Evolutionary conservation across 2,797 vertebrate species (phyloP), one percentile per base, ranked within the genome.

Genomic region (Chelidonichthys spinosus): DNA sequence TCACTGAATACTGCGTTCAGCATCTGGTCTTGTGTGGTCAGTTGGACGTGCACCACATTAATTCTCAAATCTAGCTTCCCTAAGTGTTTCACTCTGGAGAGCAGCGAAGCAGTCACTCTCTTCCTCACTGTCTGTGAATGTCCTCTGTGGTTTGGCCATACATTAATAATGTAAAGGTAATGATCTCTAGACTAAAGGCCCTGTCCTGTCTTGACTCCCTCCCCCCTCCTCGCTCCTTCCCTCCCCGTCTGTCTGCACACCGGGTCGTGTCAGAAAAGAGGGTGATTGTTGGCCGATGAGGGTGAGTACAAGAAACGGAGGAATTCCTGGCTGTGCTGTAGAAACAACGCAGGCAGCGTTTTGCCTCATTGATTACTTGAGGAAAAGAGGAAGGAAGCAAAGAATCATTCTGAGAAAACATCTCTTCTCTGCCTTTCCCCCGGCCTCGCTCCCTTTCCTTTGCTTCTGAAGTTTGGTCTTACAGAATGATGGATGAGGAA

Each of bases 161-260:
- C 91, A 93, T 93, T 93, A 93, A 94, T 94, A 94, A 95, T 95
- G 93, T 93, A 95, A 94, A 94, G 86, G 93, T 93, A 94, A 93
- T 91, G 92, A 94, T 94, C 93, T 92, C 92, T 87, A 87, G 92
- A 93, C 94, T 93, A 93, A 94, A 94, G 94, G 91, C 89, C 89
- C 88, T 90, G 91, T 92, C 91, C 84, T 87, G 87, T 85, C 87
- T 87, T 86, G 87, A 74, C 72, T 74, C 72, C 71, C 72, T 62
- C 52, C 37, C 49, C 7, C 43, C n/a, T 11, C 4, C n/a, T 5
- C 39, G 53, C 47, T 33, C 13, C 4, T 15, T 9, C 58, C 76
- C 66, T 63, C 42, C 72, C 56, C 18, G 58, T 85, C 79, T 84
- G 73, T 87, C 85, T 85, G 74, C n/a, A 69, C 66, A 65, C 53